Evolutionary conservation across 2,797 vertebrate genomes (phyloP).

Genomic region (Morus bassanus): DNA sequence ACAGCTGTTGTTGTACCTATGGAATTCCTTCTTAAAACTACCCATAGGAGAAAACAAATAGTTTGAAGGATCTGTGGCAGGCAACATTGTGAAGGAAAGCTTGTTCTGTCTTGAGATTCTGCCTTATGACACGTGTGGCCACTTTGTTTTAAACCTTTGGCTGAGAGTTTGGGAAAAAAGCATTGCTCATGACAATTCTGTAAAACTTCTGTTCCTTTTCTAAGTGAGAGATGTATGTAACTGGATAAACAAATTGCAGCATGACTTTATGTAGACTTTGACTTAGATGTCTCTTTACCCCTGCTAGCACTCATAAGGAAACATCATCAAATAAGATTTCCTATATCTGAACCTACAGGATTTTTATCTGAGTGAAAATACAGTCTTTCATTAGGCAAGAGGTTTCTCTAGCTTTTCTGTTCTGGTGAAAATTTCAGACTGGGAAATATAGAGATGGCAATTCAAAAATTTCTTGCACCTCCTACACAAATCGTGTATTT

Average conservation of each 20-base stretch:
- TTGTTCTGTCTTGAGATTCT: background rate
- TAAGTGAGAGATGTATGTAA: background rate
- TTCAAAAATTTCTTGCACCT: background rate
- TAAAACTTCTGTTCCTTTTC: background rate
- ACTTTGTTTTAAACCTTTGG: background rate
- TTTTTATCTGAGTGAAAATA: background rate
- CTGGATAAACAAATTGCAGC: background rate
- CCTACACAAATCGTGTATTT: background rate
- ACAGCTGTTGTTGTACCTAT: background rate
- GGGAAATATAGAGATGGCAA: background rate
- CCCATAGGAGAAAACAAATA: background rate
- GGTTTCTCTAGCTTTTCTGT: background rate
- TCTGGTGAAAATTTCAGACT: background rate
- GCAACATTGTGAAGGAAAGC: background rate
- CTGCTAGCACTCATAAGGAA: background rate
- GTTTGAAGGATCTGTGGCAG: background rate
- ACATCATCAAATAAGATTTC: background rate
- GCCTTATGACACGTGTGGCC: accelerated
- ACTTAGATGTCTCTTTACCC: background rate
- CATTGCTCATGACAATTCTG: background rate
- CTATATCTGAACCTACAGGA: background rate
- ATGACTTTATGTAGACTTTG: background rate
- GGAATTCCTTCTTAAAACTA: background rate
- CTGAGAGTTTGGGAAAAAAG: background rate
- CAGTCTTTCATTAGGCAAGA: background rate